Conservation (phyloP, 2,797 vertebrate species). For the Pipistrellus nathusii region DNA sequence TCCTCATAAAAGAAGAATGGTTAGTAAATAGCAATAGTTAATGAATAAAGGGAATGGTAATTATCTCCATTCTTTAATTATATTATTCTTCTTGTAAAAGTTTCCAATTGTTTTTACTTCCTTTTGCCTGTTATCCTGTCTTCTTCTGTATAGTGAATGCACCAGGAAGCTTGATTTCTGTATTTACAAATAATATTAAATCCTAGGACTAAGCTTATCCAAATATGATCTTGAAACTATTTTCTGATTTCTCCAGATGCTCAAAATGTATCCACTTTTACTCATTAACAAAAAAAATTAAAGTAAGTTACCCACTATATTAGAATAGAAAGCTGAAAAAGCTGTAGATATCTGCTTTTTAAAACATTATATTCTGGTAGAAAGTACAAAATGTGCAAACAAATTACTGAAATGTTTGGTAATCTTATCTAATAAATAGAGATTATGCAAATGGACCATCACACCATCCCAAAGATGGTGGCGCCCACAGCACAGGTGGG, state of each 20-base stretch:
- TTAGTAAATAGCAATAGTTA: background rate
- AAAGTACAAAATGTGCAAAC: background rate
- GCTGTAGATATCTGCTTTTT: background rate
- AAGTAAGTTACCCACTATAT: background rate
- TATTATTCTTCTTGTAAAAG: background rate
- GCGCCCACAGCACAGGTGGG: too few species aligned
- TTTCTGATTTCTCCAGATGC: background rate
- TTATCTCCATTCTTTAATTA: background rate
- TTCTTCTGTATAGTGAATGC: background rate
- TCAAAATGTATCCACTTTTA: background rate
- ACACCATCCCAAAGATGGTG: too few species aligned
- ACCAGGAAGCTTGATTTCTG: background rate
- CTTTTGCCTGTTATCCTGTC: background rate
- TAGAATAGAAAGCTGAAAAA: background rate
- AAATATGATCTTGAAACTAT: background rate
- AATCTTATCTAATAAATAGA: background rate
- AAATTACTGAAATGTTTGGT: background rate
- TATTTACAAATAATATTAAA: background rate
- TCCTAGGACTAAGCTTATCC: background rate
- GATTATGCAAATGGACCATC: background rate
- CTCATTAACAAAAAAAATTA: background rate
- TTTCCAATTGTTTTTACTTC: background rate
- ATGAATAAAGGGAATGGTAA: background rate
- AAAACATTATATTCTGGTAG: background rate
- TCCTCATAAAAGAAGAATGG: background rate